These are phyloP conservation scores for Lobophora halterata DNA, from an alignment of 2,888 invertebrate genomes.

Conservation along the genomic window DNA sequence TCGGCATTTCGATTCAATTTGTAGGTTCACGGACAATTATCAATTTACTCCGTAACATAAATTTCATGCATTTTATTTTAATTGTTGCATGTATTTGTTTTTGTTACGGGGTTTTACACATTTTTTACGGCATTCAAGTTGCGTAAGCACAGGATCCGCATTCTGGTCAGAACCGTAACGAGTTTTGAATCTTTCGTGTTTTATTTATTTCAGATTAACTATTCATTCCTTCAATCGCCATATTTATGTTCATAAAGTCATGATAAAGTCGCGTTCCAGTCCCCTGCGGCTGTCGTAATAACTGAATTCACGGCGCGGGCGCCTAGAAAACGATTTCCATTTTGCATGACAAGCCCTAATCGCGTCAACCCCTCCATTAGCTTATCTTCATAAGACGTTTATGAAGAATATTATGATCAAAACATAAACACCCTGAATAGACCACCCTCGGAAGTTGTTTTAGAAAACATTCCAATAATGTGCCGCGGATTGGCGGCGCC, in stretches of 20 bases:
- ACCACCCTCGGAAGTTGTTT: constrained; percentile 71
- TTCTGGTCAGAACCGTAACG: constrained; percentile 23
- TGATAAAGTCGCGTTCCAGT: constrained; percentile 38
- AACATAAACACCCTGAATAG: constrained; percentile 45
- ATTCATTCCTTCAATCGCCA: constrained; percentile 53
- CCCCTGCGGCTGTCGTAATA: constrained; percentile 37
- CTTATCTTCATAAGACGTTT: constrained; percentile 27
- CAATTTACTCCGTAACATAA: constrained; percentile 35
- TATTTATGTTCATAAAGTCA: constrained; percentile 39
- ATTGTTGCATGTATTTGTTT: constrained; percentile 33
- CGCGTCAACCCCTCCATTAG: constrained; percentile 37
- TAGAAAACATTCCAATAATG: constrained; percentile 60
- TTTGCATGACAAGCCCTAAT: constrained; percentile 63
- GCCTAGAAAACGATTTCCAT: constrained; percentile 44
- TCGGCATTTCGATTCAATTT: constrained; percentile 38
- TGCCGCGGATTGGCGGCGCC: constrained; percentile 45
- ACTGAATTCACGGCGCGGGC: constrained; percentile 41
- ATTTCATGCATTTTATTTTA: constrained; percentile 32
- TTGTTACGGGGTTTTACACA: constrained; percentile 23
- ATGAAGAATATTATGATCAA: constrained; percentile 23
- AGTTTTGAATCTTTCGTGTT: constrained; percentile 17
- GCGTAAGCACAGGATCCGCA: constrained; percentile 14
- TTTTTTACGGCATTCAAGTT: constrained; percentile 24
- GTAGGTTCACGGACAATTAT: constrained; percentile 48
- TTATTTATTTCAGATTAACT: constrained; percentile 26